Evolutionary conservation across 2,888 invertebrate genomes (phyloP).

Genomic region (Apodemia duryi): DNA sequence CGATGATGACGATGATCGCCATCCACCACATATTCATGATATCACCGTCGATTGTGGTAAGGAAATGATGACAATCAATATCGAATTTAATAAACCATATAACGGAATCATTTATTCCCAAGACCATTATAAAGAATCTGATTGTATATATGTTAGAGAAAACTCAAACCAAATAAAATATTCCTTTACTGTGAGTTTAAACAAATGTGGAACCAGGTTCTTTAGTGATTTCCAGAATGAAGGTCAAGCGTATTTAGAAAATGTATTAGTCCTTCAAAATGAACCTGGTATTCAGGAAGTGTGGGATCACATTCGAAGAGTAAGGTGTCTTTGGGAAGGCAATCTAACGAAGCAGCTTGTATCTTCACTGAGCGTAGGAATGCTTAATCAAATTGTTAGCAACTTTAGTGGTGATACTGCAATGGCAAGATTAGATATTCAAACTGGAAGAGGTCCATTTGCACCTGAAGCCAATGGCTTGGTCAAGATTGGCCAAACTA

Average conservation of each 20-base stretch:
- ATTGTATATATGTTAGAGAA: constrained; percentile 86
- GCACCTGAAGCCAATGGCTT: constrained; percentile 87
- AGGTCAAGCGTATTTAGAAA: constrained; percentile 89
- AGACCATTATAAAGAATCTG: constrained; percentile 83
- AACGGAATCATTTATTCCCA: constrained; percentile 90
- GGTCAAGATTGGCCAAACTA: constrained; percentile 89
- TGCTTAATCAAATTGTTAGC: constrained; percentile 88
- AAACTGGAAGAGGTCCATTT: constrained; percentile 87
- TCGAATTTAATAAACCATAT: constrained; percentile 87
- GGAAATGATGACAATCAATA: constrained; percentile 89
- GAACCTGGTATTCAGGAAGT: constrained; percentile 87
- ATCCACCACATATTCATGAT: constrained; percentile 87
- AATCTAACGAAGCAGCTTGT: constrained; percentile 86
- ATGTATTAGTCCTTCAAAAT: constrained; percentile 87
- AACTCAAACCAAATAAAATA: constrained; percentile 84
- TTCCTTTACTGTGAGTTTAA: constrained; percentile 85
- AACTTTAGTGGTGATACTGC: constrained; percentile 93
- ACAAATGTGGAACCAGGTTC: constrained; percentile 89
- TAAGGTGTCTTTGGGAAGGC: constrained; percentile 90
- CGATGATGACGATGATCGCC: constrained; percentile 81
- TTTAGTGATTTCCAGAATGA: constrained; percentile 87
- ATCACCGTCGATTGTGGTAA: constrained; percentile 88
- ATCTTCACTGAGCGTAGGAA: constrained; percentile 87
- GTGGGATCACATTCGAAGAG: constrained; percentile 88
- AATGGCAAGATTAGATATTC: constrained; percentile 87